phyloP scores from a whole-genome alignment of 2,797 vertebrate genomes.

The Anolis apletophallus region DNA sequence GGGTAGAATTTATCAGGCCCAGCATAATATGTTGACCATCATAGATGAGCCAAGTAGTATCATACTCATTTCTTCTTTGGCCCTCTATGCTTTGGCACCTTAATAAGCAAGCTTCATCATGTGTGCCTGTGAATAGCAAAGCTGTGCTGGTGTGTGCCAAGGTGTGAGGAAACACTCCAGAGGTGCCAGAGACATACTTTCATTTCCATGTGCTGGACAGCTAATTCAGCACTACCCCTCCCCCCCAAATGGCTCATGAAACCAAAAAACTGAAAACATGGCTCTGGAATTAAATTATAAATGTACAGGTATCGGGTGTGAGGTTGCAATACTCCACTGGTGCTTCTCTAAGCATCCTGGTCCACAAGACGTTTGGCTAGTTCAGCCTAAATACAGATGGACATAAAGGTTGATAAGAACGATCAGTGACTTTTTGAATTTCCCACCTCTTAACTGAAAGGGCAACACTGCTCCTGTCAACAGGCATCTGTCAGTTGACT shows the following conservation, averaged over 20 bases:
- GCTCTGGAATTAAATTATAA: conserved; percentile 13
- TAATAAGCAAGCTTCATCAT: background rate
- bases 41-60: background rate
- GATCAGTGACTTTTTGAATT: too few relatives aligned
- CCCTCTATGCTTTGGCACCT: conserved; percentile 2
- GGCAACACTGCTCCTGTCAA: too few relatives aligned
- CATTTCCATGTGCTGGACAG: background rate
- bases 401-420: background rate
- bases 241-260: background rate
- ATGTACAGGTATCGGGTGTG: background rate
- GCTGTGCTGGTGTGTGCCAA: background rate
- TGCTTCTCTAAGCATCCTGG: background rate
- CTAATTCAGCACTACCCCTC: background rate
- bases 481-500: too few relatives aligned
- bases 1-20: background rate
- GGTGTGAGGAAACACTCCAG: conserved; percentile 29
- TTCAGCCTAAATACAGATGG: background rate
- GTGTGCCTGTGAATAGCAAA: conserved; percentile 25
- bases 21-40: background rate
- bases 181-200: conserved; percentile 13
- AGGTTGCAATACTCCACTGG: conserved; percentile 16
- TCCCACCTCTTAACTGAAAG: too few relatives aligned
- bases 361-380: background rate
- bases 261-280: conserved; percentile 20
- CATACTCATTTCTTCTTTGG: background rate